phyloP scores from a whole-genome alignment of 92 coral and sea anemone genomes.

The Porites rus region DNA sequence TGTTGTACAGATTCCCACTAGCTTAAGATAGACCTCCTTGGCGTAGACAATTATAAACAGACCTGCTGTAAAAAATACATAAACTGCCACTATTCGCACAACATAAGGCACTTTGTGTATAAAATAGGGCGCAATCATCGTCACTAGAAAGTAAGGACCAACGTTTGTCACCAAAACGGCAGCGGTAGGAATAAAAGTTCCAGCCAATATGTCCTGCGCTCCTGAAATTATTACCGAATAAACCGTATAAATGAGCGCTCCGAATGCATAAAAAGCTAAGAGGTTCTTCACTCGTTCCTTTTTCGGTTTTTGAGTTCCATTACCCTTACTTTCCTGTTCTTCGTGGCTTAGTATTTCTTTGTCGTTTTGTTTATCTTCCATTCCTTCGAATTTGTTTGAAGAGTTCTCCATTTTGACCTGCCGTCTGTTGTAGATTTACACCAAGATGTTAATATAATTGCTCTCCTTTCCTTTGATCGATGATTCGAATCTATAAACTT shows the following conservation, averaged over 20 bases:
- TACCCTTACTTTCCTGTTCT: slow-evolving; percentile 2
- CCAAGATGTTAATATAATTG: not conserved
- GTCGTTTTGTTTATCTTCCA: not conserved
- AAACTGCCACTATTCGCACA: slow-evolving; percentile 77
- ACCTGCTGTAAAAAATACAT: slow-evolving; percentile 76
- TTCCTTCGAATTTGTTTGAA: not conserved
- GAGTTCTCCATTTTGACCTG: slow-evolving; percentile 19
- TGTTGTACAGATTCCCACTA: slow-evolving; percentile 85
- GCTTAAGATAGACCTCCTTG: slow-evolving; percentile 81
- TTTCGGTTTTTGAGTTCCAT: slow-evolving; percentile 41
- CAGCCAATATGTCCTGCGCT: slow-evolving; percentile 89
- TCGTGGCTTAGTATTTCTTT: slow-evolving; percentile 3
- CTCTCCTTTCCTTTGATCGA: not conserved
- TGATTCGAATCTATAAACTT: not conserved
- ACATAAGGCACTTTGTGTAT: slow-evolving; percentile 82
- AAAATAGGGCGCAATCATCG: slow-evolving; percentile 84
- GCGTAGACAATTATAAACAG: slow-evolving; percentile 86
- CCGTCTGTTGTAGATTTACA: not conserved
- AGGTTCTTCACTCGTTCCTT: slow-evolving; percentile 74
- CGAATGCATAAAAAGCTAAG: slow-evolving; percentile 80
- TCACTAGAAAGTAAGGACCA: slow-evolving; percentile 88
- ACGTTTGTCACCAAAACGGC: slow-evolving; percentile 91
- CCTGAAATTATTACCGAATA: slow-evolving; percentile 91
- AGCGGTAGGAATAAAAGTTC: slow-evolving; percentile 88
- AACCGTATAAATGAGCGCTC: slow-evolving; percentile 85